A percentile compares a stretch with the other conserved stretches of the same genome.
These are phyloP conservation scores for Ameiurus melas DNA, from an alignment of 2,113 vertebrate species.

Conservation along the genomic window DNA sequence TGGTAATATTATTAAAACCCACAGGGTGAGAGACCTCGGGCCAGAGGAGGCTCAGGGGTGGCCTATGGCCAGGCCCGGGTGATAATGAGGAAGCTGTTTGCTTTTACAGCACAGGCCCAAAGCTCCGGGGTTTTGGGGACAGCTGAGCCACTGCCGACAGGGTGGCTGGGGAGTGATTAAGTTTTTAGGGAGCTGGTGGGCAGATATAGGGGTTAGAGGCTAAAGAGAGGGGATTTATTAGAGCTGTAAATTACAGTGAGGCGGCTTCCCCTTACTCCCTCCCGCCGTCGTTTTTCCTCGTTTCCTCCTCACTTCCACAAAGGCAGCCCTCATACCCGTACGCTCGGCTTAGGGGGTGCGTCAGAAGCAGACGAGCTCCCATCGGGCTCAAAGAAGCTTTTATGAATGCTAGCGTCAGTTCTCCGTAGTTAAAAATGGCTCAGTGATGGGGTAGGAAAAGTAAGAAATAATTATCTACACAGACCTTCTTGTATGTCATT, in stretches of 20 bases:
- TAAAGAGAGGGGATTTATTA: conserved; percentile 76
- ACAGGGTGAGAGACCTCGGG: background rate
- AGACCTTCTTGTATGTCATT: conserved; percentile 47
- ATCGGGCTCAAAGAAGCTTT: conserved; percentile 33
- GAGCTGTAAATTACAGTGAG: conserved; percentile 70
- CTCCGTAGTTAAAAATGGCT: conserved; percentile 4
- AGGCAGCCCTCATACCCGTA: conserved; percentile 47
- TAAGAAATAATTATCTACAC: conserved; percentile 38
- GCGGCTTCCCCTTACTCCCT: conserved; percentile 47
- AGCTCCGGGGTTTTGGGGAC: conserved; percentile 55
- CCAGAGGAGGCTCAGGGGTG: conserved; percentile 37
- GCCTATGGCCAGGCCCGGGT: conserved; percentile 33
- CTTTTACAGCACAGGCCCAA: conserved; percentile 43
- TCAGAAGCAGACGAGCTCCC: background rate
- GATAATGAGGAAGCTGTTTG: conserved; percentile 58
- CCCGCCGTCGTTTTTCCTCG: background rate
- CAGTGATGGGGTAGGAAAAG: background rate
- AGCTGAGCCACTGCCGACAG: conserved; percentile 37
- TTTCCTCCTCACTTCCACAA: conserved; percentile 44
- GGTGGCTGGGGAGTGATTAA: conserved; percentile 68
- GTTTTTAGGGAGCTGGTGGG: conserved; percentile 69
- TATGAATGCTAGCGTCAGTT: conserved; percentile 16
- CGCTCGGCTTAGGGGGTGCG: background rate
- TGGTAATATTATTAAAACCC: background rate
- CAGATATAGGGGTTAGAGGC: conserved; percentile 72